Base-by-base conservation (phyloP, 2,797 vertebrate species). In the Gadopsis marmoratus region DNA sequence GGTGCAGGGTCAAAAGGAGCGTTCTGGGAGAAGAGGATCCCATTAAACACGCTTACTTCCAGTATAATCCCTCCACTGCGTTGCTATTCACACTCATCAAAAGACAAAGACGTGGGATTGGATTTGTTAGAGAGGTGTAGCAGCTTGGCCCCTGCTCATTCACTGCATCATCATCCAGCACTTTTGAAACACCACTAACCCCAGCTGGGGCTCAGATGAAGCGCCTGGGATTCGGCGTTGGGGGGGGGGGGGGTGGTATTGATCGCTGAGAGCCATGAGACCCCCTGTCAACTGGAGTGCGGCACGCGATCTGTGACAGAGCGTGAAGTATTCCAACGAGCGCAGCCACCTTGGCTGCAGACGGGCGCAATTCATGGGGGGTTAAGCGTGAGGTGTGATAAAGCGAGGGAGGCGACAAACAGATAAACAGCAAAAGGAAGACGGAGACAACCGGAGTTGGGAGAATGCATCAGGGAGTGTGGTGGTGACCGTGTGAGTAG, bases 321-420 rank as follows among this genome's bases (percentile, higher is more conserved):
- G 45, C 4, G 7, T 55, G 64, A 47, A 48, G 21, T 21, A 39
- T 39, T 11, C 4, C 21, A 45, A 14, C 16, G 2, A 50, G 63
- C 29, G 10, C 41, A 5, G 43, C 13, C 7, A 7, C 33, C 66
- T 54, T 83, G 72, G 79, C 72, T 54, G 54, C 7, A 0, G 63
- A 39, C 56, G 14, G 7, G 9, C 8, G 12, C 45, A 48, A 90
- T 88, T 87, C 81, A 86, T 71, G 81, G n/a, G 79, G 51, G 79
- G 58, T 53, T 64, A 71, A 76, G 68, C 3, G 3, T 72, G 76
- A 78, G 65, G 70, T 72, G 72, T 68, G 54, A 81, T 71, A 65
- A 58, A 23, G 11, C 2, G 56, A 61, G 41, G 33, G 63, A 59
- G 62, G 63, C 7, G 31, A 76, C 67, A 62, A 72, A 78, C 21